Percentiles rank a stretch among this genome's conserved stretches.
These are phyloP conservation scores for Fragum whitleyi DNA, from an alignment of 2,888 invertebrate genomes.

Conservation along the genomic window DNA sequence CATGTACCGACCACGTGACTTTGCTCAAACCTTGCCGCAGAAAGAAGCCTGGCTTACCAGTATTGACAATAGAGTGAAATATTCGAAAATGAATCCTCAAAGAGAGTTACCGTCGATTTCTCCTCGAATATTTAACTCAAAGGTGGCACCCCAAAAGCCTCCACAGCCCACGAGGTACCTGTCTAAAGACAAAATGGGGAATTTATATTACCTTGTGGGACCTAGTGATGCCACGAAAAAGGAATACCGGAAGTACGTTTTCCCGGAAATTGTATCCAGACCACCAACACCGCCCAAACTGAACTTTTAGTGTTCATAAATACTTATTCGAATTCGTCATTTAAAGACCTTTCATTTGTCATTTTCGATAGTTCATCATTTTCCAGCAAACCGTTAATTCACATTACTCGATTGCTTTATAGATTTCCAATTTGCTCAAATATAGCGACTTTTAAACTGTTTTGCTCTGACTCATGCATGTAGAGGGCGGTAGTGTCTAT, in stretches of 20 bases:
- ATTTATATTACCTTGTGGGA: conserved; percentile 50
- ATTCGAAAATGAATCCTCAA: conserved; percentile 48
- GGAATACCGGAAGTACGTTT: conserved; percentile 44
- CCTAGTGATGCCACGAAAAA: conserved; percentile 54
- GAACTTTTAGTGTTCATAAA: conserved; percentile 10
- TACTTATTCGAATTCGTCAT: too few species aligned
- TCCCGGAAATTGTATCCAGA: conserved; percentile 53
- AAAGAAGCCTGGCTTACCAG: conserved; percentile 63
- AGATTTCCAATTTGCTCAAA: too few species aligned
- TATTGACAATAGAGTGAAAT: conserved; percentile 53
- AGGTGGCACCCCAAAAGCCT: conserved; percentile 35
- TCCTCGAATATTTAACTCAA: conserved; percentile 58
- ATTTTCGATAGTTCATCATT: background rate
- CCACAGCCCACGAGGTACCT: conserved; percentile 39
- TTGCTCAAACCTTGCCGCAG: conserved; percentile 56
- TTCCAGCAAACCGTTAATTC: too few species aligned
- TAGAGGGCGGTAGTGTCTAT: too few species aligned
- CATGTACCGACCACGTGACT: conserved; percentile 23
- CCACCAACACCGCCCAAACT: conserved; percentile 27
- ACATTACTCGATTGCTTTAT: too few species aligned
- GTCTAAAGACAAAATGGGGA: conserved; percentile 51
- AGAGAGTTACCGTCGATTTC: conserved; percentile 62
- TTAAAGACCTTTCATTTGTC: background rate
- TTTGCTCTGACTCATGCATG: too few species aligned
- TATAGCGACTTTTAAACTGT: too few species aligned